phyloP scores from a whole-genome alignment of 2,888 invertebrate species.

The Oasisia sp. region DNA sequence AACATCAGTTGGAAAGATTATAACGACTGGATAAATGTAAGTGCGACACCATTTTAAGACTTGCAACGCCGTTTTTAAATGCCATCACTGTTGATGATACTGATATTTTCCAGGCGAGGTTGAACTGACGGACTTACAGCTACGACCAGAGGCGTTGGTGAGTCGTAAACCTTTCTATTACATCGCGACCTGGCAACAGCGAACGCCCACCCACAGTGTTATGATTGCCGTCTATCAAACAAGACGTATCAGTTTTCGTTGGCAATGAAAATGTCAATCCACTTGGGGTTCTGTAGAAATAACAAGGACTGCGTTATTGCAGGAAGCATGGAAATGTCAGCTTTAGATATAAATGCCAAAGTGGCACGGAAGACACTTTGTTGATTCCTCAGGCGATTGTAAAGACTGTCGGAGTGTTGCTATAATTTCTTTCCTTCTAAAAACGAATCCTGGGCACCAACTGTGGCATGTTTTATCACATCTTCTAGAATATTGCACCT shows the following conservation, averaged over 20 bases:
- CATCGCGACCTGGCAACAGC: neutral
- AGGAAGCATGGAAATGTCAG: neutral
- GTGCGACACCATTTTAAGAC: no score
- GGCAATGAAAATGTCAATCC: constrained; percentile 17
- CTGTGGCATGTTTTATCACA: neutral
- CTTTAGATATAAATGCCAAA: constrained; percentile 5
- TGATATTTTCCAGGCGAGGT: constrained; percentile 67
- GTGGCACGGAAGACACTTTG: neutral
- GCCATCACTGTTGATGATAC: neutral
- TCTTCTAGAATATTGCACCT: constrained; percentile 20
- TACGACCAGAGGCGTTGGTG: constrained; percentile 85
- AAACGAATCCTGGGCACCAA: neutral
- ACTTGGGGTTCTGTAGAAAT: neutral
- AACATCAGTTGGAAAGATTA: no score
- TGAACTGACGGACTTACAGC: constrained; percentile 79
- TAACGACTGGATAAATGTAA: no score
- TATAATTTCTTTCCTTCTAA: constrained; percentile 21
- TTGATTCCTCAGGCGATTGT: constrained; percentile 21
- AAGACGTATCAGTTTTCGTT: neutral
- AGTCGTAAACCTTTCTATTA: constrained; percentile 57
- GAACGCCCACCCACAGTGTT: neutral
- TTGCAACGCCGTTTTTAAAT: neutral
- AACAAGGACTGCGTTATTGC: constrained; percentile 17
- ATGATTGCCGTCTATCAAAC: constrained; percentile 21
- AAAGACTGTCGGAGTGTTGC: constrained; percentile 14